phyloP scores from a whole-genome alignment of 2,888 invertebrate genomes.

The Acleris emargana region DNA sequence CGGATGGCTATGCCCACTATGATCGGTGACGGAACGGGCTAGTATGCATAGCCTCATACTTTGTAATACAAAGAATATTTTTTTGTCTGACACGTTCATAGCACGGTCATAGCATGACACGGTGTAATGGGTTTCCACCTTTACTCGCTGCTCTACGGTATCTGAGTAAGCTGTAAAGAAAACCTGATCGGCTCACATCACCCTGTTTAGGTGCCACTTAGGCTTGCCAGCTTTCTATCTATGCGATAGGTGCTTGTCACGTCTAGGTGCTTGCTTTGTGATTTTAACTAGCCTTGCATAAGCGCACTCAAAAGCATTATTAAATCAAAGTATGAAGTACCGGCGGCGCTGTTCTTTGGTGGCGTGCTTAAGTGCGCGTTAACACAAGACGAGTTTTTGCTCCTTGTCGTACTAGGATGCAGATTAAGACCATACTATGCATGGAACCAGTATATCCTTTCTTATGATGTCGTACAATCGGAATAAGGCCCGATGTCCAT shows the following conservation, averaged over 20 bases:
- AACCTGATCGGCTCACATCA: not conserved
- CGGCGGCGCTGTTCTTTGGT: conserved; percentile 40
- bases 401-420: conserved; percentile 17
- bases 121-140: too few relatives aligned
- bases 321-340: conserved; percentile 43
- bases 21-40: too few relatives aligned
- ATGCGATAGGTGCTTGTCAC: conserved; percentile 13
- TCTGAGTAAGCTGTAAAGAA: conserved; percentile 2
- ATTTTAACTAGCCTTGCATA: conserved; percentile 21
- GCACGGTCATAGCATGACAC: too few relatives aligned
- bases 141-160: too few relatives aligned
- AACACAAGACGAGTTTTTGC: conserved; percentile 43
- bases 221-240: conserved; percentile 5
- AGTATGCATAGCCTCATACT: too few relatives aligned
- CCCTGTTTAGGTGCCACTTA: conserved; percentile 9
- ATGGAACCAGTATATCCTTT: too few relatives aligned
- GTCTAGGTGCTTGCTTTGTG: conserved; percentile 11
- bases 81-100: too few relatives aligned
- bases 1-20: too few relatives aligned
- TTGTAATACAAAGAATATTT: too few relatives aligned
- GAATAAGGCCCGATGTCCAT: too few relatives aligned
- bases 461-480: too few relatives aligned
- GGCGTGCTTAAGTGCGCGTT: conserved; percentile 61
- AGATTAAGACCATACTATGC: not conserved
- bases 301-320: conserved; percentile 34